These are phyloP conservation scores for Adela reaumurella DNA, from an alignment of 2,888 invertebrate species.

Conservation along the genomic window DNA sequence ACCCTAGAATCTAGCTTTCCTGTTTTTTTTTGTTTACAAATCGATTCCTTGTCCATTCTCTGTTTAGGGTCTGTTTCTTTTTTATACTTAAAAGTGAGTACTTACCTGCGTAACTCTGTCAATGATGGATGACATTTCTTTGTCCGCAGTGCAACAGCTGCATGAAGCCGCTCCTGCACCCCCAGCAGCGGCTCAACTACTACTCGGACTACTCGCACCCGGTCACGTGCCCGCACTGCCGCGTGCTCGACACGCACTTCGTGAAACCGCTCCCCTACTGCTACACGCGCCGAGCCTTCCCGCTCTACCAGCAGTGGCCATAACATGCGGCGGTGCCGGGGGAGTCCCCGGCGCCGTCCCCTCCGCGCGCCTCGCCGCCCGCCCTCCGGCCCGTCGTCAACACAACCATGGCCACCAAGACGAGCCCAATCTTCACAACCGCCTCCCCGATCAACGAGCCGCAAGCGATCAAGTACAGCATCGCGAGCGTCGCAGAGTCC, in stretches of 20 bases:
- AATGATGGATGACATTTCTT: constrained; percentile 1
- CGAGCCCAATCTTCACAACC: constrained; percentile 15
- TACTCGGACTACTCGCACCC: constrained; percentile 95
- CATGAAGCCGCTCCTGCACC: constrained; percentile 81
- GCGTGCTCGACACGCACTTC: constrained; percentile 88
- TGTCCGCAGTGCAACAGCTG: constrained; percentile 85
- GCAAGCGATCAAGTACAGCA: constrained; percentile 21
- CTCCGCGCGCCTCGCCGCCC: constrained; percentile 35
- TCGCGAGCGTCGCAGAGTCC: constrained; percentile 42
- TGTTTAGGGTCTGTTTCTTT: too few species aligned
- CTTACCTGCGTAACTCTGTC: too few species aligned
- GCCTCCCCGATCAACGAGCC: constrained; percentile 18
- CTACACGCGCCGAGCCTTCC: constrained; percentile 71
- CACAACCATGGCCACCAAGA: constrained; percentile 41
- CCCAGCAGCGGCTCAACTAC: constrained; percentile 82
- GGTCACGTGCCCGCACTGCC: constrained; percentile 89
- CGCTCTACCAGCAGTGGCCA: constrained; percentile 77
- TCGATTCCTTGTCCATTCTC: too few species aligned
- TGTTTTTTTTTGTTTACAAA: too few species aligned
- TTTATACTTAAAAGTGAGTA: too few species aligned
- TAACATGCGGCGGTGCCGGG: constrained; percentile 79
- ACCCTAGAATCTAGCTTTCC: too few species aligned
- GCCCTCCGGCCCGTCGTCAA: constrained; percentile 45
- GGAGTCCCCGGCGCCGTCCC: constrained; percentile 42
- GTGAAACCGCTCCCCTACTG: constrained; percentile 85